A percentile compares a stretch with the other conserved stretches of the same genome.
Conservation (phyloP, 2,888 invertebrate species). For the Tipula confusa region DNA sequence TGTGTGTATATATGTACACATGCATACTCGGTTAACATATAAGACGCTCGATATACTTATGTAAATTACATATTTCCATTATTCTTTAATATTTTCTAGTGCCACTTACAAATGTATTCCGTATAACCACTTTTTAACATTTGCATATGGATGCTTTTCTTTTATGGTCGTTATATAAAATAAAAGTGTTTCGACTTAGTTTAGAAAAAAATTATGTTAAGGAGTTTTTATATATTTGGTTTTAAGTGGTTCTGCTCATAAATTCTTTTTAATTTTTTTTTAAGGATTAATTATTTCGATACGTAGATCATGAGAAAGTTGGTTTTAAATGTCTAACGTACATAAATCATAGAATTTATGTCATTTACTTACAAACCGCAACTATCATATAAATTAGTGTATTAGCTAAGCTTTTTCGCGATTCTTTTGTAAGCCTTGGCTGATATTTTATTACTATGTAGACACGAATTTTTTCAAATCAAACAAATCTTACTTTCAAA, state of each 20-base stretch:
- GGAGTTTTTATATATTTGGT: too few species aligned
- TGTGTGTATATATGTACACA: neutral
- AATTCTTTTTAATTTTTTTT: neutral
- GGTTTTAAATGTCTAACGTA: neutral
- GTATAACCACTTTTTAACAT: neutral
- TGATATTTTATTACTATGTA: neutral
- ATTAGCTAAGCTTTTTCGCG: neutral
- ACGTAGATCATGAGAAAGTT: neutral
- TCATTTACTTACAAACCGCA: neutral
- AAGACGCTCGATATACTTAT: neutral
- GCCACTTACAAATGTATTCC: neutral
- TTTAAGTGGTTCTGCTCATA: neutral
- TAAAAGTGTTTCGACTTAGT: neutral
- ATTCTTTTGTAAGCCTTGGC: neutral
- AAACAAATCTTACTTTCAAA: conserved; percentile 6
- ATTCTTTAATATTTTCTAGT: neutral
- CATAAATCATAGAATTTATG: neutral
- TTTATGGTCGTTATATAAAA: neutral
- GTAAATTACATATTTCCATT: neutral
- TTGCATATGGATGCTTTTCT: neutral
- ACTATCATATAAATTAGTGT: neutral
- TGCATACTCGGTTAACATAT: neutral
- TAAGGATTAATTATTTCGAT: neutral
- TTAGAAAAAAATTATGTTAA: neutral
- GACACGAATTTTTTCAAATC: neutral